Conservation (phyloP, 2,888 invertebrate species). For the Allolobophora icterica region DNA sequence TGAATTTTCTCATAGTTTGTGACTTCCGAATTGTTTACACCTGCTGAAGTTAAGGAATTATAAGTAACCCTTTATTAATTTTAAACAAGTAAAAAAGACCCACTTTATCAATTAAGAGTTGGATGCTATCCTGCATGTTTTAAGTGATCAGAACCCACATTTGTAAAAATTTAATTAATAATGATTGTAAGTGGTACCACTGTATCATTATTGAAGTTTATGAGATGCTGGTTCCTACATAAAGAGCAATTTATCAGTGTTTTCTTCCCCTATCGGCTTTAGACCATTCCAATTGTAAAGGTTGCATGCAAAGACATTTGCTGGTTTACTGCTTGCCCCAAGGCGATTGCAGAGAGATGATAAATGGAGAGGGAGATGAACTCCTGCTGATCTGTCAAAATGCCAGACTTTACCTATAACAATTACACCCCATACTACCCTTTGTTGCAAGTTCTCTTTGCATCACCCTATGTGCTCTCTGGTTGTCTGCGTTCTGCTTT, state of each 20-base stretch:
- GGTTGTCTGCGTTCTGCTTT: background rate
- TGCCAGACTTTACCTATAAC: background rate
- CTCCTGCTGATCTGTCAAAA: conserved; percentile 4
- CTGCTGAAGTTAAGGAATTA: background rate
- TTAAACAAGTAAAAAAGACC: background rate
- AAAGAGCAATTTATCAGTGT: background rate
- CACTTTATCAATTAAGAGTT: background rate
- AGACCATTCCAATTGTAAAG: background rate
- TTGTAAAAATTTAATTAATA: too few species aligned
- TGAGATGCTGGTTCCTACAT: background rate
- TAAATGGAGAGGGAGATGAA: background rate
- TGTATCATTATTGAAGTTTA: background rate
- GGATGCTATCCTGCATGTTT: background rate
- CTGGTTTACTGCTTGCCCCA: background rate
- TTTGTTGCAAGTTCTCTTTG: background rate
- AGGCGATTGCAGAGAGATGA: background rate
- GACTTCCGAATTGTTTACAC: background rate
- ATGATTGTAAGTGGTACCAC: background rate
- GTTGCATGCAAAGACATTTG: background rate
- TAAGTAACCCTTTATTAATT: background rate
- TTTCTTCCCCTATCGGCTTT: background rate
- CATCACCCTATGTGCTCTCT: background rate
- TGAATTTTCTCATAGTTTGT: too few species aligned
- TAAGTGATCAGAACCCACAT: background rate
- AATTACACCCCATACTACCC: background rate